Conservation (phyloP, 2,113 vertebrate genomes). For the Orcinus orca region DNA sequence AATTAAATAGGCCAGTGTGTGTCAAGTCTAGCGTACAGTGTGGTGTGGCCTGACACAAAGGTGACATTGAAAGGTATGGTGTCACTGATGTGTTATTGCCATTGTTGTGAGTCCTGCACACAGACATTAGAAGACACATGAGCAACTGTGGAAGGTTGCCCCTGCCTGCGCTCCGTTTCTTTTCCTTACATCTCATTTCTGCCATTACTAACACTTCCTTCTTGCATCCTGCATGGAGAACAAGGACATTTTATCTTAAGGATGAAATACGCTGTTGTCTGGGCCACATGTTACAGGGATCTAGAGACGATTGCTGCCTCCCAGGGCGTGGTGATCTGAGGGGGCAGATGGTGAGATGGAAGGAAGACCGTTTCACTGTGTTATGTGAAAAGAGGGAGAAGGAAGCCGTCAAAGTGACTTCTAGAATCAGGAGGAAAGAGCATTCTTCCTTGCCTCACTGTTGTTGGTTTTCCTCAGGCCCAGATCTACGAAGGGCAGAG, state of each 20-base stretch:
- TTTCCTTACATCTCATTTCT: not conserved
- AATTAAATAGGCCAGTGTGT: not conserved
- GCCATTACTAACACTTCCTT: not conserved
- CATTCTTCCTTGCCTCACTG: not conserved
- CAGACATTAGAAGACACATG: not conserved
- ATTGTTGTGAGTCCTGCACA: not conserved
- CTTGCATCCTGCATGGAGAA: not conserved
- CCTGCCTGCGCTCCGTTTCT: not conserved
- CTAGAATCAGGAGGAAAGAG: not conserved
- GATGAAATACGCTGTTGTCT: not conserved
- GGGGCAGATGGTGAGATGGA: not conserved
- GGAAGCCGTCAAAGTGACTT: not conserved
- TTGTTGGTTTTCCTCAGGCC: not conserved
- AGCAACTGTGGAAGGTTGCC: fast-evolving
- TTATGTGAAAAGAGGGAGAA: not conserved
- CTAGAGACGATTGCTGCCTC: not conserved
- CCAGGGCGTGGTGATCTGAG: not conserved
- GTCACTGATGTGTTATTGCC: too few species aligned
- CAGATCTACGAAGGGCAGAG: not conserved
- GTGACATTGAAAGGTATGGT: not conserved
- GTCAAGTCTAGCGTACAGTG: fast-evolving
- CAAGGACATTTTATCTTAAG: not conserved
- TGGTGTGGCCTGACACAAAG: not conserved
- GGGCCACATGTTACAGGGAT: fast-evolving
- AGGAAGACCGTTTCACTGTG: not conserved